Base-by-base conservation (phyloP, 2,113 vertebrate species). In the Puffinus mauretanicus region DNA sequence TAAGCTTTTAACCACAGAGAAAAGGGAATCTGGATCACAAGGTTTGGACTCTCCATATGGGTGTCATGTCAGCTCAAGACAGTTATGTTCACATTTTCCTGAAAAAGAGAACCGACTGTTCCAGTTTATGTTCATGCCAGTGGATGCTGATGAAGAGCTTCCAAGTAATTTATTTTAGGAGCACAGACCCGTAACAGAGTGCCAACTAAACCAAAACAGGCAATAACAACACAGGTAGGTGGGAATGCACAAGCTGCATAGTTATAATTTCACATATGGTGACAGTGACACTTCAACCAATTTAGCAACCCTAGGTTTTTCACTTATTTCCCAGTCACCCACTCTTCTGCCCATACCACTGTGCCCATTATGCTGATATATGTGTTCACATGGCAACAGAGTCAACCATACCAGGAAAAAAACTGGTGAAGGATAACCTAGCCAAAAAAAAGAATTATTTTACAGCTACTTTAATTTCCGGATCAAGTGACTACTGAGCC, bases 121-220 rank as follows among this genome's bases (percentile, higher is more conserved):
- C 77, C 79, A 54, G 38, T 90, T 90, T 44, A 19, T 47, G 64
- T 34, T 81, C 93, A 6, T 78, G 77, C 72, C 92, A 38, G 61
- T 18, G 73, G 75, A 55, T 73, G 64, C 36, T 21, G 64, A n/a
- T 57, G 65, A 93, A 91, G 13, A 73, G 55, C 93, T 94, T 67
- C 85, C 90, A 82, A 71, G 83, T 32, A 8, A 29, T 38, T 81
- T 91, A 88, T 89, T 94, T 65, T 47, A n/a, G 94, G 88, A 92
- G 47, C 55, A n/a, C 1, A 77, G 82, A 52, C 42, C 86, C 51
- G 34, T 16, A 80, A 34, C 1, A 26, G 49, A 70, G 78, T 26
- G 64, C 62, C 82, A 82, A 78, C 62, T 87, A 66, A 62, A 72
- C 78, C 88, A 82, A 90, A 75, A 38, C 38, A 81, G 93, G 73